These are phyloP conservation scores for Heliconius congener DNA, from an alignment of 1,140 invertebrate species.

Conservation along the genomic window DNA sequence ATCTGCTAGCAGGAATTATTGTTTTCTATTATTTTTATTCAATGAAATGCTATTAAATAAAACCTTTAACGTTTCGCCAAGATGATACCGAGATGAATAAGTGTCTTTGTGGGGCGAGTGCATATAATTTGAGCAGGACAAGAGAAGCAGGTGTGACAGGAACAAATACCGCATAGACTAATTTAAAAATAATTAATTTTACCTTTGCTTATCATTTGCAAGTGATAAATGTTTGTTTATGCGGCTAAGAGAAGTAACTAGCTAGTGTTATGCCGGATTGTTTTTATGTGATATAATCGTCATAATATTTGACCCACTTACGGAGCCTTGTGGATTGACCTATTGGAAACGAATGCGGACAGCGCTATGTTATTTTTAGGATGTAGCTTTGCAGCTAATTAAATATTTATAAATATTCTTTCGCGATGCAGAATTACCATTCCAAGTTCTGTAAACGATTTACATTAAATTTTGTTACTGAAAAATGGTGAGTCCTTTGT, in stretches of 20 bases:
- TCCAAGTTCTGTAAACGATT: constrained; percentile 48
- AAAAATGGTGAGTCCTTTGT: constrained; percentile 69
- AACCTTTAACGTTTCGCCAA: constrained; percentile 45
- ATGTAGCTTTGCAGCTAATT: constrained; percentile 79
- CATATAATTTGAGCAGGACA: constrained; percentile 56
- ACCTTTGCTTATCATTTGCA: constrained; percentile 30
- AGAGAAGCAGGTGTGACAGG: constrained; percentile 69
- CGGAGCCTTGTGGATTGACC: constrained; percentile 74
- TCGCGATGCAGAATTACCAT: constrained; percentile 59
- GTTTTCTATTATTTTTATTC: constrained; percentile 66
- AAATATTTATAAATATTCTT: constrained; percentile 77
- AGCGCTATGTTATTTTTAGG: constrained; percentile 78
- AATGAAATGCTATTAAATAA: constrained; percentile 65
- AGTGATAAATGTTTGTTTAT: constrained; percentile 23
- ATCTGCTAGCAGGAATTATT: constrained; percentile 58
- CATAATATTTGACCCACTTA: constrained; percentile 77
- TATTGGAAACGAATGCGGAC: constrained; percentile 76
- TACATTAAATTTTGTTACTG: constrained; percentile 51
- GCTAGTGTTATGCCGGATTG: constrained; percentile 12
- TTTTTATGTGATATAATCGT: constrained; percentile 41
- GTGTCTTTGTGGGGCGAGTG: constrained; percentile 54
- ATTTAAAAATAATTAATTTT: constrained; percentile 41
- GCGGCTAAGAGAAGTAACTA: constrained; percentile 21
- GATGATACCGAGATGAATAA: constrained; percentile 62
- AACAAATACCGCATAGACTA: constrained; percentile 68